phyloP scores from a whole-genome alignment of 2,797 vertebrate species.

The Nannoperca australis region DNA sequence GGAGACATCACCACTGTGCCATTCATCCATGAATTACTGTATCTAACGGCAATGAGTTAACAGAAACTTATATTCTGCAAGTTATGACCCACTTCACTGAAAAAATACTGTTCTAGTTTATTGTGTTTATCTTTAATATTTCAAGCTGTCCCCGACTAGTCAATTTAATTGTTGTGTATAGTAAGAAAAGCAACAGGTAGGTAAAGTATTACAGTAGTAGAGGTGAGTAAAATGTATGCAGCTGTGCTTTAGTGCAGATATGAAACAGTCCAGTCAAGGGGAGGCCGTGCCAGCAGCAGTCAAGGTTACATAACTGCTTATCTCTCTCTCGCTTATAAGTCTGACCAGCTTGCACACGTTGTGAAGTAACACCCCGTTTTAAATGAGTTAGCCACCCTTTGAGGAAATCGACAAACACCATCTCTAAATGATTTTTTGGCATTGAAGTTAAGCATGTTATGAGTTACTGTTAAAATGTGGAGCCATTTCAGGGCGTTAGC shows the following conservation, averaged over 20 bases:
- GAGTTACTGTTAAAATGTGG: slow-evolving; percentile 16
- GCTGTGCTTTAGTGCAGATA: slow-evolving; percentile 11
- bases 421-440: slow-evolving; percentile 25
- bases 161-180: not conserved
- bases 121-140: not conserved
- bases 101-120: not conserved
- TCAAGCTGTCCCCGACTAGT: not conserved
- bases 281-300: slow-evolving; percentile 21
- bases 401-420: slow-evolving; percentile 45
- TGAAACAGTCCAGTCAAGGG: slow-evolving; percentile 5
- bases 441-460: slow-evolving; percentile 5
- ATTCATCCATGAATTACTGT: slow-evolving; percentile 16
- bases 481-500: not conserved
- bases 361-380: slow-evolving; percentile 48
- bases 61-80: slow-evolving; percentile 15
- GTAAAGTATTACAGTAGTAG: not conserved
- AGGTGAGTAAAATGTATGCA: slow-evolving; percentile 7
- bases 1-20: slow-evolving; percentile 31
- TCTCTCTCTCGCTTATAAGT: slow-evolving; percentile 62
- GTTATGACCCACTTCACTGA: not conserved
- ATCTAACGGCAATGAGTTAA: slow-evolving; percentile 17
- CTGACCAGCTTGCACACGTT: slow-evolving; percentile 1
- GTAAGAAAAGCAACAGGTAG: slow-evolving; percentile 13
- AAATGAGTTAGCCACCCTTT: slow-evolving; percentile 38
- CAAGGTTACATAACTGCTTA: slow-evolving; percentile 72